Evolutionary conservation across 2,113 vertebrate genomes (phyloP).

Genomic region (Vombatus ursinus): DNA sequence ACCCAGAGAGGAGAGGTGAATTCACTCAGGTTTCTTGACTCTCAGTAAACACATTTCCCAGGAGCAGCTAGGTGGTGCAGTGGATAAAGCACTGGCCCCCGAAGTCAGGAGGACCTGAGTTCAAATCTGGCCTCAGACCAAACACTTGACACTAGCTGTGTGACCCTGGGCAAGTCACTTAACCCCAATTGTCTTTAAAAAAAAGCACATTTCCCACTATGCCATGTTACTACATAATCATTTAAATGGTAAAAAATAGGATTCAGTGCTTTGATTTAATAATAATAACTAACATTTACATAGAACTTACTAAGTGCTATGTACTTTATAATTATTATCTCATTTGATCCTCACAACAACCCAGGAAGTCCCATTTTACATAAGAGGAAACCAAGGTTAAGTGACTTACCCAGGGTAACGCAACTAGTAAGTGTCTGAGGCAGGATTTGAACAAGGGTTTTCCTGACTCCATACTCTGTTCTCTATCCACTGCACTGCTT

Average conservation of each 20-base stretch:
- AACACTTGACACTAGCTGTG: no score
- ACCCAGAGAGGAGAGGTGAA: not conserved
- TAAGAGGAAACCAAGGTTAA: not conserved
- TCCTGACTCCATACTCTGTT: not conserved
- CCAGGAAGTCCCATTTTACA: not conserved
- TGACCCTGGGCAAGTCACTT: no score
- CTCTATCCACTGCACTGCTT: not conserved
- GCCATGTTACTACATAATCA: not conserved
- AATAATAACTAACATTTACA: not conserved
- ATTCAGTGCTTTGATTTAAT: not conserved
- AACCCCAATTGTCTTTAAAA: no score
- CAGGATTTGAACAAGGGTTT: not conserved
- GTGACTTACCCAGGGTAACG: not conserved
- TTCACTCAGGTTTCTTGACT: not conserved
- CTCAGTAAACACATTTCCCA: not conserved
- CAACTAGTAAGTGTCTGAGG: not conserved
- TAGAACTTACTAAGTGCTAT: not conserved
- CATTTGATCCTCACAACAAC: not conserved
- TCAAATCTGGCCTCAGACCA: no score
- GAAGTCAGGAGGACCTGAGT: no score
- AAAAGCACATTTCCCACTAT: not conserved
- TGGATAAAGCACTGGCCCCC: no score
- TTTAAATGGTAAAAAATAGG: not conserved
- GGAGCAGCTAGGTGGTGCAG: no score
- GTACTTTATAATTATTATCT: not conserved